Evolutionary conservation across 2,113 vertebrate genomes (phyloP), one percentile per base, ranked within the genome.

Genomic region (Poeciliopsis prolifica): DNA sequence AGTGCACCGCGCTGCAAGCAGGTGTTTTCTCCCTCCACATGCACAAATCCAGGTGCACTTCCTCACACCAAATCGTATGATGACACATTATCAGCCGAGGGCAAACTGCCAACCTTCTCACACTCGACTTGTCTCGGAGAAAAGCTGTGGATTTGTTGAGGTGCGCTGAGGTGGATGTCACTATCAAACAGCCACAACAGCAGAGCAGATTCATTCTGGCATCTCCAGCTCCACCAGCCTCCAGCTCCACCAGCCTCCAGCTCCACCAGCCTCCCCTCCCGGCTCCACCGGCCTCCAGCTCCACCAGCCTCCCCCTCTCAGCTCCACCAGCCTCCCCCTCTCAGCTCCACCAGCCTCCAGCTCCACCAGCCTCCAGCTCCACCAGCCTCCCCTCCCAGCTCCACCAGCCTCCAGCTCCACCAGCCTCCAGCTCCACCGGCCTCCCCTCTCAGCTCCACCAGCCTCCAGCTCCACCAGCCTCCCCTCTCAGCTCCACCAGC

Each of bases 11-110:
- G 58, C 29, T 51, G 3, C 60, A 66, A 80, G 64, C 75, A 79
- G 80, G 65, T 77, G 81, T 29, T 4, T 58, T 30, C 63, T 19
- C 2, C 19, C 70, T 64, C 62, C 64, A 68, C 71, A 54, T 65
- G 71, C 77, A 79, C 68, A 60, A 62, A 26, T 77, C 64, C 83
- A 87, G 79, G 80, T 82, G 82, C 71, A 74, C 65, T 74, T 5
- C 33, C 60, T 61, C 86, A 87, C 76, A 82, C 67, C n/a, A 74
- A 79, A 73, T 70, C 75, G 74, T 82, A 71, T 64, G 65, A 88
- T 80, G 88, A 80, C 82, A 82, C 74, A 70, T 87, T 79, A 87
- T 87, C 84, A 86, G 82, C 80, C 77, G 72, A 85, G 82, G 88
- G 88, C 89, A 83, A 72, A 70, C 70, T 82, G 84, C 82, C 86